Conservation (phyloP, 2,113 vertebrate species). For the Ictalurus punctatus region DNA sequence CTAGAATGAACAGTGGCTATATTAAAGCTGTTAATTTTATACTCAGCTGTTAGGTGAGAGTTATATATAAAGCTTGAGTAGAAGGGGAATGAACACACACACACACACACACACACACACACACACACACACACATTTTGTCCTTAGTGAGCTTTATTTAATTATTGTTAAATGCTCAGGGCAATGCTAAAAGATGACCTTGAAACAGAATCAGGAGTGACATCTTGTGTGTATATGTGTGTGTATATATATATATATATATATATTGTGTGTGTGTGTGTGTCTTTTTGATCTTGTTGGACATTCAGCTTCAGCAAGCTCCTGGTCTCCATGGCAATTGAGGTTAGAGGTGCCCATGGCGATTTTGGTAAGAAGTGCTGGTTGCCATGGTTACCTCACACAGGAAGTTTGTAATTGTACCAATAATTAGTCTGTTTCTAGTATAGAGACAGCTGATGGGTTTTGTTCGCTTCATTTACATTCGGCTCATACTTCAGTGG, state of each 20-base stretch:
- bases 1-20: neutral
- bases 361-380: slow-evolving; percentile 3
- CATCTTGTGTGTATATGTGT: neutral
- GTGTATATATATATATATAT: too few species aligned
- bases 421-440: neutral
- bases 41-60: slow-evolving; percentile 20
- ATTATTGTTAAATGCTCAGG: slow-evolving; percentile 14
- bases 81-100: neutral
- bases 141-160: neutral
- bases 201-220: neutral
- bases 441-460: neutral
- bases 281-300: neutral
- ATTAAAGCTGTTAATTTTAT: slow-evolving; percentile 31
- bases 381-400: slow-evolving; percentile 37
- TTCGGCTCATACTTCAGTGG: neutral
- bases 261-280: neutral
- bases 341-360: slow-evolving; percentile 35
- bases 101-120: neutral
- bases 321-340: slow-evolving; percentile 33
- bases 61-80: slow-evolving; percentile 33
- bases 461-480: neutral
- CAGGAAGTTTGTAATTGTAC: slow-evolving; percentile 32
- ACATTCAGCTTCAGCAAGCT: slow-evolving; percentile 21
- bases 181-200: neutral
- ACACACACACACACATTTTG: neutral